Percentiles rank a stretch among this genome's conserved stretches.
phyloP scores from a whole-genome alignment of 2,113 vertebrate species.

The Gambusia affinis region DNA sequence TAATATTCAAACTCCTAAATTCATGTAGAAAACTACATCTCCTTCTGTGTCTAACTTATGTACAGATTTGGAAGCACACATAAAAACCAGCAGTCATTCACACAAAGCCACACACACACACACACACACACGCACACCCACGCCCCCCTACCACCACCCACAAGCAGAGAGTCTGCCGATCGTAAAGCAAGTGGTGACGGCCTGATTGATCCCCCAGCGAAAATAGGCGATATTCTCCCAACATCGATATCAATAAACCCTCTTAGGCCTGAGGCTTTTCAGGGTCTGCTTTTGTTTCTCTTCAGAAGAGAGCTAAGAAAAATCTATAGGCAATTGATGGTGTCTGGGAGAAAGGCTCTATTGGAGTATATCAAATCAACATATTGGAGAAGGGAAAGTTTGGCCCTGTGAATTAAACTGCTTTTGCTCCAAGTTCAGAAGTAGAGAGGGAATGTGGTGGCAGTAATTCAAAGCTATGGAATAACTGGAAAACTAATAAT shows the following conservation, averaged over 20 bases:
- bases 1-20: too few species aligned
- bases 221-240: conserved; percentile 82
- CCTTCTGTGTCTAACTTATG: background rate
- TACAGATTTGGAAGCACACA: conserved; percentile 11
- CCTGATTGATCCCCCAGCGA: conserved; percentile 82
- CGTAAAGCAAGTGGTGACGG: conserved; percentile 76
- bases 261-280: conserved; percentile 79
- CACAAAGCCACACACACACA: conserved; percentile 12
- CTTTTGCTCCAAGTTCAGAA: conserved; percentile 83
- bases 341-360: conserved; percentile 83
- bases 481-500: conserved; percentile 39
- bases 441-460: conserved; percentile 60
- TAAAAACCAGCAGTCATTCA: conserved; percentile 7
- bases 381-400: conserved; percentile 79
- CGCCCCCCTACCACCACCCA: conserved; percentile 8
- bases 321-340: conserved; percentile 87
- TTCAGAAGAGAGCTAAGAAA: conserved; percentile 80
- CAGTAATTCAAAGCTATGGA: conserved; percentile 45
- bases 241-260: conserved; percentile 85
- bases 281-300: conserved; percentile 83
- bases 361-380: conserved; percentile 85
- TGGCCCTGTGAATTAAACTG: conserved; percentile 80
- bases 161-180: conserved; percentile 60
- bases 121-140: background rate
- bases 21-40: background rate